Conservation (phyloP, 2,797 vertebrate genomes). For the Danio choprae region DNA sequence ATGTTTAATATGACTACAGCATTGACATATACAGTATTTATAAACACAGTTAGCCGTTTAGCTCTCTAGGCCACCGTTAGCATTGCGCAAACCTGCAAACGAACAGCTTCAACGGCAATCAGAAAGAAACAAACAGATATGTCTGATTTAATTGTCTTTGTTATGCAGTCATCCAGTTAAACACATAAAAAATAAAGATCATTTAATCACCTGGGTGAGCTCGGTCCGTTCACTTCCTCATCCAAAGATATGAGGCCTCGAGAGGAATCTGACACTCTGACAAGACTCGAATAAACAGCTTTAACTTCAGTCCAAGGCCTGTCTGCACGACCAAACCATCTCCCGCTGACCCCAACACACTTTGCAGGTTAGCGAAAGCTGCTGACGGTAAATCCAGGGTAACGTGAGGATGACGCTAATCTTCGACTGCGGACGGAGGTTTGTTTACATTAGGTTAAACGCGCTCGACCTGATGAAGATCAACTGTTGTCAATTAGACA, state of each 20-base stretch:
- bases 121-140: not conserved
- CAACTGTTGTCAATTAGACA: constrained; percentile 13
- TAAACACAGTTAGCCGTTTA: constrained; percentile 9
- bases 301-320: constrained; percentile 78
- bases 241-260: constrained; percentile 77
- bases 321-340: constrained; percentile 12
- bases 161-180: not conserved
- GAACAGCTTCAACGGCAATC: not conserved
- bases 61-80: constrained; percentile 22
- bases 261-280: constrained; percentile 16
- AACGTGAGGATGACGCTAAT: not conserved
- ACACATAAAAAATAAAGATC: not conserved
- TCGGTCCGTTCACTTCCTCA: constrained; percentile 68
- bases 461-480: constrained; percentile 5
- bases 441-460: constrained; percentile 40
- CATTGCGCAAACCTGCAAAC: constrained; percentile 22
- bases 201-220: constrained; percentile 68
- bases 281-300: constrained; percentile 74
- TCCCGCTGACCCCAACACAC: not conserved
- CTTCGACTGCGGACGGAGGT: not conserved
- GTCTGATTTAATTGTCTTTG: not conserved
- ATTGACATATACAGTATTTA: not conserved
- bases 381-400: not conserved
- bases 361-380: not conserved
- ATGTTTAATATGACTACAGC: not conserved